Conservation (phyloP, 2,113 vertebrate species). For the Catharus bicknelli region DNA sequence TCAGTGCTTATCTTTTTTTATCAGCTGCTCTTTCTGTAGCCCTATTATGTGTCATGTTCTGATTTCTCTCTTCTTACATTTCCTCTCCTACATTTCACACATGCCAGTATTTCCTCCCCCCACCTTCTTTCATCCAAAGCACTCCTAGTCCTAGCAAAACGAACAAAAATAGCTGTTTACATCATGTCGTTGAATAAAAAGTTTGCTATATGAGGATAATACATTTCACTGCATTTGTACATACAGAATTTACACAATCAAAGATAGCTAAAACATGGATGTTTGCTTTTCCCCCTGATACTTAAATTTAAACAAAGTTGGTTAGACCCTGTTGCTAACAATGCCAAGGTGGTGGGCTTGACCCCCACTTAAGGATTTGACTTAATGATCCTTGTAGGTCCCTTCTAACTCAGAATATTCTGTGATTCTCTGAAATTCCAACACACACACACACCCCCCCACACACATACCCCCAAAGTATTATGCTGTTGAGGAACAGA, state of each 20-base stretch:
- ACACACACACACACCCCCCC: not conserved
- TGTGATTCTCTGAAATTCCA: not conserved
- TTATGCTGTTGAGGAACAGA: not conserved
- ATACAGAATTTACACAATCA: not conserved
- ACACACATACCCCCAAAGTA: not conserved
- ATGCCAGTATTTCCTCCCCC: not conserved
- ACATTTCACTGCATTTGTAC: not conserved
- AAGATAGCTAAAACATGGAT: not conserved
- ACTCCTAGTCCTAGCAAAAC: conserved; percentile 29
- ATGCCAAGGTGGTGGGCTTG: not conserved
- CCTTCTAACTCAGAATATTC: not conserved
- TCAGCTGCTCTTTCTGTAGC: conserved; percentile 43
- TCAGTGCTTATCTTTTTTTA: conserved; percentile 45
- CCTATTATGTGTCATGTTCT: conserved; percentile 28
- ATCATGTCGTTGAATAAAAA: conserved; percentile 24
- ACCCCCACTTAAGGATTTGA: not conserved
- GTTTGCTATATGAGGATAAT: not conserved
- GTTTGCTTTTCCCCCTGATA: not conserved
- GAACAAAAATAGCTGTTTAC: conserved; percentile 27
- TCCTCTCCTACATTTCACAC: conserved; percentile 55
- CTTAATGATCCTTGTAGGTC: not conserved
- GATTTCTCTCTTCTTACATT: conserved; percentile 52
- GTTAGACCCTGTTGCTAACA: not conserved
- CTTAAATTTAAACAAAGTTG: not conserved
- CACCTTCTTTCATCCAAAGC: conserved; percentile 6